Evolutionary conservation across 2,888 invertebrate species (phyloP), one percentile per base, ranked within the genome.

Genomic region (Ormyrus labotus): DNA sequence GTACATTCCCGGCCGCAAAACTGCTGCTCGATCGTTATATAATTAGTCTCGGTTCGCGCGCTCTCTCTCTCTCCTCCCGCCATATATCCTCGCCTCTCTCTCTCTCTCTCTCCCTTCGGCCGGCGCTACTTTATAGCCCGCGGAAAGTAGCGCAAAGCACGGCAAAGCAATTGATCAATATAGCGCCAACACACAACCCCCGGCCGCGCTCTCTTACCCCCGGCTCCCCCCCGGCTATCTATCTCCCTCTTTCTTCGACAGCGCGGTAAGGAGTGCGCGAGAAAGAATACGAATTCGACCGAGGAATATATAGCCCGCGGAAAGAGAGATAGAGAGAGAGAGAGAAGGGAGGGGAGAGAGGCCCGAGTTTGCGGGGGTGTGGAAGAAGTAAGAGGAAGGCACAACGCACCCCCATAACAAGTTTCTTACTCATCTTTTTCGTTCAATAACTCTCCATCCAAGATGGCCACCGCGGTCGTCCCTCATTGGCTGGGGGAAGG

Each of bases 371-470:
- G 82, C 69, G 71, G 64, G 77, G 51, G 74, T 74, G 68, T 68
- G 67, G 65, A 70, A 82, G 80, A 65, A 81, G 70, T 51, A 50
- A 9, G 48, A 64, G 48, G 63, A 69, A 69, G 65, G 61, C 74
- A 89, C 90, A 65, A 75, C 75, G 65, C 73, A 89, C 90, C 90
- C 90, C 88, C 88, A 88, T 90, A 90, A 89, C 90, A 91, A 90
- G 90, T 91, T 90, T 90, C 90, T 91, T 91, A 90, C 91, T 91
- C 91, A 91, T 91, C 91, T 91, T 91, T 90, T 90, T 91, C 91
- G 91, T 91, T 91, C 91, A 91, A 91, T 91, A 91, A 91, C 90
- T 90, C 90, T 90, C 90, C 90, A 91, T 90, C 91, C 91, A 91
- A 91, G 90, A 91, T 91, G 91, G 91, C 91, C 90, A 91, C 90